Base-by-base conservation (phyloP, 2,888 invertebrate genomes). In the Caenorhabditis becei region DNA sequence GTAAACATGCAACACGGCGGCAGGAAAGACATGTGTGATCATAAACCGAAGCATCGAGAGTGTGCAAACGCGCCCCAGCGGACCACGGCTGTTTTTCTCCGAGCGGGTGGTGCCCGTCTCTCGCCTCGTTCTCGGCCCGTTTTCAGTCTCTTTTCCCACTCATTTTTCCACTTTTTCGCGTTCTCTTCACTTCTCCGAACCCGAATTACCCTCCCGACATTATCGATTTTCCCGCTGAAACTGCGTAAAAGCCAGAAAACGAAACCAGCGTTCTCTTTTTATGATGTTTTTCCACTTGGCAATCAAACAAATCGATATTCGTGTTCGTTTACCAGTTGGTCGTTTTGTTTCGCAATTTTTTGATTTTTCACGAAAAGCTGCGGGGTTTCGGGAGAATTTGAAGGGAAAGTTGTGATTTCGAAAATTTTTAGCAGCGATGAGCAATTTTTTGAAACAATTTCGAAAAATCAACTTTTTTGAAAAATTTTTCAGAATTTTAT, bases 21-120 rank as follows among this genome's bases (percentile, higher is more conserved):
- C n/a, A n/a, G n/a, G n/a, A n/a, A n/a, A n/a, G n/a, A n/a, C n/a
- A n/a, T n/a, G n/a, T n/a, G n/a, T 47, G 47, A 47, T 47, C 47
- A 47, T 47, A 47, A n/a, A 47, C 10, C 47, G n/a, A 2, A 10
- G 10, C 10, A 8, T 35, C 7, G 47, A 3, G n/a, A 18, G 20
- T n/a, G 10, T 8, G 56, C 56, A 56, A 56, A 20, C 20, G 35
- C 56, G 56, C 56, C 35, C 56, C 56, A 56, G 2, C 32, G 56
- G 18, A 20, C 26, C 51, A 23, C 28, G 16, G 56, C 18, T 54
- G 54, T 54, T 54, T 54, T 54, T 28, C 28, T 10, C 56, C 32
- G 16, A 8, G 20, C 20, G 8, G 28, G n/a, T n/a, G n/a, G 28
- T 24, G 54, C 54, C 54, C 54, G 54, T 54, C 16, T 54, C 28